Conservation (phyloP, 92 coral and sea anemone genomes). For the Pocillopora grandis region DNA sequence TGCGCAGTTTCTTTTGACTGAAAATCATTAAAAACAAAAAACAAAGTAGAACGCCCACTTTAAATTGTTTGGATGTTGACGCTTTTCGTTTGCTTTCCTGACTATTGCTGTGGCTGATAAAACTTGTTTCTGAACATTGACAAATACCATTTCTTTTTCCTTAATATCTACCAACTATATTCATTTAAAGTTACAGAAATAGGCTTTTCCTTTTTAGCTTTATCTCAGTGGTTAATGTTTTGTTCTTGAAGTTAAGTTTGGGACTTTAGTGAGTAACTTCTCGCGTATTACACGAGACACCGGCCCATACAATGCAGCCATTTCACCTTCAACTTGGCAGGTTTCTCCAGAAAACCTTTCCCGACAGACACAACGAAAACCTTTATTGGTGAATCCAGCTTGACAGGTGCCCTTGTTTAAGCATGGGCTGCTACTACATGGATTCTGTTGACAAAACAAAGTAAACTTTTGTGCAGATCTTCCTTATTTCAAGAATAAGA, state of each 20-base stretch:
- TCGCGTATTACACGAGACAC: not conserved
- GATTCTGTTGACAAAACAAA: not conserved
- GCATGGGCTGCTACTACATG: not conserved
- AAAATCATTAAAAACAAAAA: not conserved
- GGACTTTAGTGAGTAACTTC: not conserved
- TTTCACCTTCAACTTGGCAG: not conserved
- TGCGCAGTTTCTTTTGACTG: slow-evolving; percentile 47
- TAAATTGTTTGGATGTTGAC: not conserved
- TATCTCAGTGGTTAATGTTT: too few relatives aligned
- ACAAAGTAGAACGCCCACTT: too few relatives aligned
- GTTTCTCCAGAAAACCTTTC: not conserved
- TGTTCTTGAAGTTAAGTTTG: not conserved
- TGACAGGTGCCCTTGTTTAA: not conserved
- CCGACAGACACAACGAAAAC: not conserved
- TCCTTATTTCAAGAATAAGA: not conserved
- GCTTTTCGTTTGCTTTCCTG: too few relatives aligned
- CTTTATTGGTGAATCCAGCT: not conserved
- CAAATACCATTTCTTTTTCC: too few relatives aligned
- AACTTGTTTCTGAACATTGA: too few relatives aligned
- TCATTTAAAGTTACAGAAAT: too few relatives aligned
- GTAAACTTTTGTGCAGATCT: not conserved
- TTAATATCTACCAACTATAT: too few relatives aligned
- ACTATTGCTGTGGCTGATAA: too few relatives aligned
- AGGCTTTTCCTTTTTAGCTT: too few relatives aligned
- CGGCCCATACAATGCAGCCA: not conserved